These are phyloP conservation scores for Ormia ochracea DNA, from an alignment of 2,888 invertebrate genomes.

Conservation along the genomic window DNA sequence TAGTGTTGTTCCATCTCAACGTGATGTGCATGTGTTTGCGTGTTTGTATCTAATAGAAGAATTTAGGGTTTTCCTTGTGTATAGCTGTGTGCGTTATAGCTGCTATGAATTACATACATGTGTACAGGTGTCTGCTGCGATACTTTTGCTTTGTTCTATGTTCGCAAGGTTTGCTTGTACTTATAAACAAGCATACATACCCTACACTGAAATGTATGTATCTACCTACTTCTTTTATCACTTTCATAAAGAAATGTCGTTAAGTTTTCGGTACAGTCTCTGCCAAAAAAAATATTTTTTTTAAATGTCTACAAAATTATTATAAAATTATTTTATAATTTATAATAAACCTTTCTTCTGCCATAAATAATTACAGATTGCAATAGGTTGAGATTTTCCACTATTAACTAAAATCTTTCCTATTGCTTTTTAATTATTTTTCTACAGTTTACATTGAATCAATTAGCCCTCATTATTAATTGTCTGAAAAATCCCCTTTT, in stretches of 20 bases:
- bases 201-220: neutral
- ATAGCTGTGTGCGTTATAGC: neutral
- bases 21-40: neutral
- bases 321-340: too few relatives aligned
- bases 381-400: too few relatives aligned
- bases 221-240: constrained; percentile 2
- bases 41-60: too few relatives aligned
- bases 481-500: neutral
- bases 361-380: too few relatives aligned
- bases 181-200: too few relatives aligned
- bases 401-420: too few relatives aligned
- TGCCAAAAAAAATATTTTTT: too few relatives aligned
- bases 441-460: too few relatives aligned
- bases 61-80: too few relatives aligned
- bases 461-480: neutral
- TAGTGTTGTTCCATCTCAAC: constrained; percentile 1
- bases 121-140: constrained; percentile 44
- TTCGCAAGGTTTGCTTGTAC: constrained; percentile 1
- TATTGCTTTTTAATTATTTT: too few relatives aligned
- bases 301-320: too few relatives aligned
- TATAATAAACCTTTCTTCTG: too few relatives aligned
- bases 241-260: constrained; percentile 23
- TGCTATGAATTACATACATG: neutral
- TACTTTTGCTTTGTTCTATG: constrained; percentile 1
- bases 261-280: constrained; percentile 15